Conservation (phyloP, 2,113 vertebrate genomes). For the Haemorhous mexicanus region DNA sequence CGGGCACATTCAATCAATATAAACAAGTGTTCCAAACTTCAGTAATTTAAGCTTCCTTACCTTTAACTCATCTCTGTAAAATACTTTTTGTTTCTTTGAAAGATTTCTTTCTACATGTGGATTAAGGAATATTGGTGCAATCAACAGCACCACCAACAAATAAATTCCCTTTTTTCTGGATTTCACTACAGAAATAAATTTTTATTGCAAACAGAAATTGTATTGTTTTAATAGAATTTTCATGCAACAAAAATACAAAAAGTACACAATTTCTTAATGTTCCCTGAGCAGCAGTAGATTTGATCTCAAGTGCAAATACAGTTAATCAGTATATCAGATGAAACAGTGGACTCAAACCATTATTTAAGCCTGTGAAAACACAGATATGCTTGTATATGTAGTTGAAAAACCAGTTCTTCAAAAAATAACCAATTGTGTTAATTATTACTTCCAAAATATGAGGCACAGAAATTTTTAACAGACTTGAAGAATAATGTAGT, state of each 20-base stretch:
- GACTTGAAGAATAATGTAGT: not conserved
- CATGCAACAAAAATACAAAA: not conserved
- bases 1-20: not conserved
- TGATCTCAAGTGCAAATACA: not conserved
- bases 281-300: not conserved
- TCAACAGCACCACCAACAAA: not conserved
- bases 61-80: not conserved
- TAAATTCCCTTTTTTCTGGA: not conserved
- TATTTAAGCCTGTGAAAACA: not conserved
- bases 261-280: not conserved
- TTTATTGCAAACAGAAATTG: not conserved
- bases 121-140: not conserved
- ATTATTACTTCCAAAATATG: not conserved
- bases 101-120: not conserved
- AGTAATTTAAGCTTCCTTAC: not conserved
- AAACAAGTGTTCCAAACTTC: not conserved
- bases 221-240: not conserved
- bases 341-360: not conserved
- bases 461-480: not conserved
- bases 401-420: not conserved
- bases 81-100: not conserved
- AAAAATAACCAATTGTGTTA: not conserved
- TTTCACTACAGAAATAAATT: not conserved
- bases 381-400: not conserved
- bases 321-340: not conserved